Conservation (phyloP, 1,140 invertebrate genomes). For the Cydia strobilella region DNA sequence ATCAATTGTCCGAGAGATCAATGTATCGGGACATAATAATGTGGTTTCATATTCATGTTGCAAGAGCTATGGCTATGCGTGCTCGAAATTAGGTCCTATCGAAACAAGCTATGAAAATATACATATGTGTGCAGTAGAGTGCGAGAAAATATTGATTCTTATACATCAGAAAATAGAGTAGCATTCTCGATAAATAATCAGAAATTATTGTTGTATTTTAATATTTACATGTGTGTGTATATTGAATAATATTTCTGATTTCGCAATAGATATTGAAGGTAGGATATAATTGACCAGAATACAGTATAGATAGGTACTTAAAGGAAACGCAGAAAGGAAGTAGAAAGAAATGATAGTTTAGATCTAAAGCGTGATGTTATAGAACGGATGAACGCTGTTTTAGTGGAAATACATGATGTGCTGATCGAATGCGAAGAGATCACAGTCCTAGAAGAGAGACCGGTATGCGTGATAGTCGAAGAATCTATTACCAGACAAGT, state of each 20-base stretch:
- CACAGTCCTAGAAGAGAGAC: slow-evolving; percentile 48
- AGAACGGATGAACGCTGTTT: slow-evolving; percentile 35
- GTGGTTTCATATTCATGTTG: slow-evolving; percentile 6
- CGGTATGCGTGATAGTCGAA: slow-evolving; percentile 47
- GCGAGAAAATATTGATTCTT: slow-evolving; percentile 69
- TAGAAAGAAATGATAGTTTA: slow-evolving; percentile 19
- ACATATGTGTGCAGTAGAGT: slow-evolving; percentile 61
- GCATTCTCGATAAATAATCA: slow-evolving; percentile 66
- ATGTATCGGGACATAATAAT: not conserved
- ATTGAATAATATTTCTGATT: slow-evolving; percentile 58
- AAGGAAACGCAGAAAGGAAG: slow-evolving; percentile 35
- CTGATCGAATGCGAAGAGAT: slow-evolving; percentile 51
- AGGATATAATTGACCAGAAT: slow-evolving; percentile 54
- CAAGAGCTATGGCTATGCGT: slow-evolving; percentile 51
- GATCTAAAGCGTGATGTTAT: slow-evolving; percentile 42
- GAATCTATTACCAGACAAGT: slow-evolving; percentile 48
- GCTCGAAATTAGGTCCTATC: slow-evolving; percentile 55
- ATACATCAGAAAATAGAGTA: slow-evolving; percentile 71
- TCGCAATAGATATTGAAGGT: slow-evolving; percentile 40
- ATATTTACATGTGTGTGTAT: slow-evolving; percentile 71
- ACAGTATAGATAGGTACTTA: slow-evolving; percentile 31
- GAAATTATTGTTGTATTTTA: slow-evolving; percentile 67
- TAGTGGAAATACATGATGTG: slow-evolving; percentile 71
- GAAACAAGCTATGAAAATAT: slow-evolving; percentile 74
- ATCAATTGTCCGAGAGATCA: slow-evolving; percentile 32